Base-by-base conservation (phyloP, 2,113 vertebrate genomes). In the Carassius gibelio region DNA sequence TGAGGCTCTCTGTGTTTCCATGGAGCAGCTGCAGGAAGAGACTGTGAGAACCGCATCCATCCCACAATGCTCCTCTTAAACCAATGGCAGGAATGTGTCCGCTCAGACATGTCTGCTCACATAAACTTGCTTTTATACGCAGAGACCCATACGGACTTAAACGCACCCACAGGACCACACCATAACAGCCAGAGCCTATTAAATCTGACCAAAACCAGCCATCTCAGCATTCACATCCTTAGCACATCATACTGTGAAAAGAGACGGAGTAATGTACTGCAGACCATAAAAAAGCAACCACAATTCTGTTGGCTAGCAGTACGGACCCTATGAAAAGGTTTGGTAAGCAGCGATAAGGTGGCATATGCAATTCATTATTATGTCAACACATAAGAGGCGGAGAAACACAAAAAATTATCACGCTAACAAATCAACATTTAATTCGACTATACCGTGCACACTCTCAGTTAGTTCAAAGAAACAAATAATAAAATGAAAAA, bases 1-100 rank as follows among this genome's bases (percentile, higher is more conserved):
- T 72, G 81, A 72, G 42, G 55, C 69, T 66, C 78, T 75, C 23
- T 82, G 69, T 86, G 52, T 84, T 30, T 87, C 75, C 23, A 62
- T 52, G 69, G 30, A 78, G 86, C 75, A 84, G 86, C 81, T 84
- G 81, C 72, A 87, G 81, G 75, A 87, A 72, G 81, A 57, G 64
- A 75, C 84, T 62, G 66, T 62, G 52, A 59, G 81, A 82, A 81
- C 71, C 69, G 57, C 82, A 62, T 75, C 80, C 59, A 82, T 75
- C 61, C 84, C 78, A 82, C 78, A 81, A 74, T 81, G 61, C 84
- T 81, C 55, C 69, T 75, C 68, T 66, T n/a, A 74, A 62, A 45
- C 34, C 69, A 74, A 64, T 61, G n/a, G 42, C 78, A 52, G 59
- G 42, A 62, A 75, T 75, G 50, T 82, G 81, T 72, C 34, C 62